A percentile compares a stretch with the other conserved stretches of the same genome.
These are phyloP conservation scores for Lasioglossum albipes DNA, from an alignment of 1,140 invertebrate species.

Conservation along the genomic window DNA sequence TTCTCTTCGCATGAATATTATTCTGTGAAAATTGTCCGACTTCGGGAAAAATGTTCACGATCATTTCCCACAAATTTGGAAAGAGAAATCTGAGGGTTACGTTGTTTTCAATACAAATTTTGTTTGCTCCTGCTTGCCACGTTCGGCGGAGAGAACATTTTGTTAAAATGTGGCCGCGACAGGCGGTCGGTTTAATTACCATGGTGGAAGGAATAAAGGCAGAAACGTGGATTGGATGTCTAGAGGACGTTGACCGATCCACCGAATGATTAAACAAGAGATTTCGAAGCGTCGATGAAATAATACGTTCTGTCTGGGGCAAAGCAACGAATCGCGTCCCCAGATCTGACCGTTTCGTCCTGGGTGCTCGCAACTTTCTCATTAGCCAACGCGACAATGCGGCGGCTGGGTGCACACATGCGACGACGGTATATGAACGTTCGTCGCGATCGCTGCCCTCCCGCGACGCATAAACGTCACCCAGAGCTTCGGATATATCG, in stretches of 20 bases:
- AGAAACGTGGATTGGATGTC: background rate
- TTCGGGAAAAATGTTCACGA: too few relatives aligned
- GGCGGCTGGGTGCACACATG: constrained; percentile 39
- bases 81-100: too few relatives aligned
- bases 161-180: too few relatives aligned
- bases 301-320: background rate
- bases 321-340: constrained; percentile 29
- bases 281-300: constrained; percentile 3
- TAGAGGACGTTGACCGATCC: background rate
- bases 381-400: constrained; percentile 76
- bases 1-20: too few relatives aligned
- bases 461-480: constrained; percentile 73
- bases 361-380: constrained; percentile 74
- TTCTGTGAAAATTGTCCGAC: too few relatives aligned
- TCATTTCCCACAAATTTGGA: too few relatives aligned
- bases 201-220: background rate
- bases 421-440: constrained; percentile 11
- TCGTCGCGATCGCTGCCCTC: constrained; percentile 36
- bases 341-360: constrained; percentile 43
- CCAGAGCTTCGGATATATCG: constrained; percentile 73
- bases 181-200: background rate
- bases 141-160: too few relatives aligned
- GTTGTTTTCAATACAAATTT: too few relatives aligned
- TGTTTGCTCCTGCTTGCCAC: too few relatives aligned
- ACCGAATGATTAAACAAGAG: constrained; percentile 7